These are phyloP conservation scores for Pseudopodoces humilis DNA, from an alignment of 2,113 vertebrate species.

Conservation along the genomic window DNA sequence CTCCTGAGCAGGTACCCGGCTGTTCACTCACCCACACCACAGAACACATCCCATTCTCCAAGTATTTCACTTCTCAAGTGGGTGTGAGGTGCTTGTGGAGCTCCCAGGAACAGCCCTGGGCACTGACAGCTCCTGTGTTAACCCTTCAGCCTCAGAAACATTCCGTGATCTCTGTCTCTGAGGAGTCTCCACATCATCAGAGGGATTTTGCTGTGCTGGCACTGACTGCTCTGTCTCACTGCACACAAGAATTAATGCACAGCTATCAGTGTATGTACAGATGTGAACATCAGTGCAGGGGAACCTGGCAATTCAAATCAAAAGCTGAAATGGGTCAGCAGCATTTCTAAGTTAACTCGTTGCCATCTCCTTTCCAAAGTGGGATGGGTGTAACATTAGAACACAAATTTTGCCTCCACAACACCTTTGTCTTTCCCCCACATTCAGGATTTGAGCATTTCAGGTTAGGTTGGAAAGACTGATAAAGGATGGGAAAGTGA, in stretches of 20 bases:
- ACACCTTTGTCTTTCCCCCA: background rate
- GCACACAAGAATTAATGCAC: background rate
- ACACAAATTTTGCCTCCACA: background rate
- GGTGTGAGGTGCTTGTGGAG: background rate
- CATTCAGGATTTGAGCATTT: background rate
- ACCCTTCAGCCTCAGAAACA: background rate
- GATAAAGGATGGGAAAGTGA: background rate
- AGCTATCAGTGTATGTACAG: rapidly evolving
- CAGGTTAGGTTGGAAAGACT: background rate
- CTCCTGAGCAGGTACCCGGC: background rate
- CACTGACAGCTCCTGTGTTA: background rate
- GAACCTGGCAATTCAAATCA: background rate
- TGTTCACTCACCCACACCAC: background rate
- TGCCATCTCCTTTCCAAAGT: background rate
- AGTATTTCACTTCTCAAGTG: background rate
- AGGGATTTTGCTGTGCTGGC: background rate
- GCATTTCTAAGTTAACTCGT: background rate
- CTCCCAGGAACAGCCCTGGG: background rate
- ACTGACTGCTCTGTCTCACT: background rate
- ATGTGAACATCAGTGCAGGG: background rate
- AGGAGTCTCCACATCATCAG: background rate
- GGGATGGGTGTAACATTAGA: background rate
- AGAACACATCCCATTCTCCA: background rate
- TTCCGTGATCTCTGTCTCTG: background rate
- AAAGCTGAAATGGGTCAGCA: background rate